A percentile compares a stretch with the other conserved stretches of the same genome.
These are phyloP conservation scores for Scaptodrosophila lebanonensis DNA, from an alignment of 1,140 invertebrate species.

Conservation along the genomic window DNA sequence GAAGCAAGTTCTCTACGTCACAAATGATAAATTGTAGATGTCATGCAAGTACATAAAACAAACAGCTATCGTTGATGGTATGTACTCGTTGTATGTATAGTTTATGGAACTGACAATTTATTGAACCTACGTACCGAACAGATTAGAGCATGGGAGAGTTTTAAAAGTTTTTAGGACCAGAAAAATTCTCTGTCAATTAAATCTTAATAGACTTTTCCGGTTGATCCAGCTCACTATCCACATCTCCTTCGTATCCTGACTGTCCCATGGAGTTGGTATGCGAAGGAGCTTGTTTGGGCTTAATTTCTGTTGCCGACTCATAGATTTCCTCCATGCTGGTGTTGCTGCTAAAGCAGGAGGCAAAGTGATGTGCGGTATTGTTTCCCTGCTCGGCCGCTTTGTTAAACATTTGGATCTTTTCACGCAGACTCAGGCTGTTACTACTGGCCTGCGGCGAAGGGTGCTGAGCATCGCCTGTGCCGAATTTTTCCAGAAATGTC, in stretches of 20 bases:
- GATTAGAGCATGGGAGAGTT: no score
- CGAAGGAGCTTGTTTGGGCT: neutral
- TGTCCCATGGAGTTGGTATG: constrained; percentile 12
- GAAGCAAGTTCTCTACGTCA: no score
- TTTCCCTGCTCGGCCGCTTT: constrained; percentile 23
- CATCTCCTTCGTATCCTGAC: constrained; percentile 46
- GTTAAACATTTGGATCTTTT: constrained; percentile 52
- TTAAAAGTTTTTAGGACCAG: no score
- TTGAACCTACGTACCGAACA: no score
- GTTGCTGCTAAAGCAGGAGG: constrained; percentile 36
- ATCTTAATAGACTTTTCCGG: no score
- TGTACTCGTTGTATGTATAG: no score
- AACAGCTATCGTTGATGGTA: no score
- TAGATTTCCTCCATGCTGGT: neutral
- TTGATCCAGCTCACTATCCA: constrained; percentile 44
- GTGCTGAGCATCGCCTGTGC: neutral
- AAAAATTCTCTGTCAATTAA: no score
- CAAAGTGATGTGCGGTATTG: constrained; percentile 29
- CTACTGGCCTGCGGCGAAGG: constrained; percentile 8
- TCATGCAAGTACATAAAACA: no score
- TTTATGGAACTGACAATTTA: no score
- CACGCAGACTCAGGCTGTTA: constrained; percentile 31
- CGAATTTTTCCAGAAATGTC: constrained; percentile 5
- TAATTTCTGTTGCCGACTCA: neutral
- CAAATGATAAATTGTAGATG: no score